Percentiles rank a stretch among this genome's conserved stretches.
phyloP scores from a whole-genome alignment of 1,140 invertebrate species.

The Gonioctena quinquepunctata region DNA sequence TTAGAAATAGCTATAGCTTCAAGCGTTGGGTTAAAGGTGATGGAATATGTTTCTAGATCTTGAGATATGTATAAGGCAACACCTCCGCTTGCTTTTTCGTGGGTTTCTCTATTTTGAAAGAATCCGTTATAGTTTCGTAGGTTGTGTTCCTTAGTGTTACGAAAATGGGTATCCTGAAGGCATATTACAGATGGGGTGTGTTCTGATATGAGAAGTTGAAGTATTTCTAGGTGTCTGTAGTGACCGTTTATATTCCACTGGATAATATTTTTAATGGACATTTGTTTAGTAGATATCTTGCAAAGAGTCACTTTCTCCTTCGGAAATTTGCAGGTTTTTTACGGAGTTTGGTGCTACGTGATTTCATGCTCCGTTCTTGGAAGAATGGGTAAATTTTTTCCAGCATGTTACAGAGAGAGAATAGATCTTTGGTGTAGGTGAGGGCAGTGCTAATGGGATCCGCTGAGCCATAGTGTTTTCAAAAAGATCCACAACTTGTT shows the following conservation, averaged over 20 bases:
- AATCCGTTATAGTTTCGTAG: slow-evolving; percentile 4
- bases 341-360: too few relatives aligned
- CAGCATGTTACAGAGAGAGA: too few relatives aligned
- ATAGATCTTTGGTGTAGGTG: too few relatives aligned
- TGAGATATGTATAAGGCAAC: background rate
- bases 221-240: slow-evolving; percentile 12
- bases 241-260: slow-evolving; percentile 19
- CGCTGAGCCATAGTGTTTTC: too few relatives aligned
- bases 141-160: background rate
- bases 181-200: slow-evolving; percentile 1
- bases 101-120: background rate
- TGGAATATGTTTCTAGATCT: background rate
- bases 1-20: background rate
- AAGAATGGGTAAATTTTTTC: too few relatives aligned
- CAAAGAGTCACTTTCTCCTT: too few relatives aligned
- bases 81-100: background rate
- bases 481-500: too few relatives aligned
- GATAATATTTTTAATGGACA: too few relatives aligned
- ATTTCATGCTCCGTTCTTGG: too few relatives aligned
- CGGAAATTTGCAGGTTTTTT: too few relatives aligned
- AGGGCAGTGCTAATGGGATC: too few relatives aligned
- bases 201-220: slow-evolving; percentile 9
- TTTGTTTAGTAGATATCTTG: too few relatives aligned
- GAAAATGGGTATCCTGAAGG: slow-evolving; percentile 15
- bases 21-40: background rate